Base-by-base conservation (phyloP, 2,113 vertebrate species). In the Carassius auratus region DNA sequence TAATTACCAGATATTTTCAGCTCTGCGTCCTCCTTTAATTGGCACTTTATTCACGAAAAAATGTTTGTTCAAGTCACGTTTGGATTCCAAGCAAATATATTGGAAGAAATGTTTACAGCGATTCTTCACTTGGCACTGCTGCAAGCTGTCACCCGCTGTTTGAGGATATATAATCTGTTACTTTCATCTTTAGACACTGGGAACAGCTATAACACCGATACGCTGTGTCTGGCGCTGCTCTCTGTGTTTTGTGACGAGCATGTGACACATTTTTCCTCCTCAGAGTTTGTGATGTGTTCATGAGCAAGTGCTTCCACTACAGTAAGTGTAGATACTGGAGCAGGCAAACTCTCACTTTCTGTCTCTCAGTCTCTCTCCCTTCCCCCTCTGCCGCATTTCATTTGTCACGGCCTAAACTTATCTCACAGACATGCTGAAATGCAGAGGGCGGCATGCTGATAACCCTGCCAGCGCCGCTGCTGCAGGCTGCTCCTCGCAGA, bases 321-420 rank as follows among this genome's bases (percentile, higher is more conserved):
- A 64, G 42, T 68, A 26, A 81, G 78, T 82, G 71, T 82, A 55
- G 50, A 52, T 69, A 26, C 33, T 85, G 55, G 50, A 71, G 75
- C 78, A 77, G 81, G 64, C 69, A 52, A 61, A 33, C 62, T 64
- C 84, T 86, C 33, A 81, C 59, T 30, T 48, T 84, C 73, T 83
- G 84, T 76, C 61, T 79, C 48, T 83, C 77, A 85, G 66, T 6
- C 26, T 76, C 85, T 79, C 61, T 76, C 23, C 57, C 26, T 78
- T 61, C 14, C 76, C 48, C 15, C 64, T 86, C 85, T 89, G 83
- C 89, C 80, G 88, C 89, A 88, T 91, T 91, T 91, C 88, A 90
- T 92, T 91, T 92, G 88, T 91, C 90, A 92, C 87, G 88, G 85
- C 48, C 85, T 83, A 78, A 86, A 68, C 85, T 90, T 90, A 87